Evolutionary conservation across 2,113 vertebrate species (phyloP).

Genomic region (Anarhynchus alexandrinus): DNA sequence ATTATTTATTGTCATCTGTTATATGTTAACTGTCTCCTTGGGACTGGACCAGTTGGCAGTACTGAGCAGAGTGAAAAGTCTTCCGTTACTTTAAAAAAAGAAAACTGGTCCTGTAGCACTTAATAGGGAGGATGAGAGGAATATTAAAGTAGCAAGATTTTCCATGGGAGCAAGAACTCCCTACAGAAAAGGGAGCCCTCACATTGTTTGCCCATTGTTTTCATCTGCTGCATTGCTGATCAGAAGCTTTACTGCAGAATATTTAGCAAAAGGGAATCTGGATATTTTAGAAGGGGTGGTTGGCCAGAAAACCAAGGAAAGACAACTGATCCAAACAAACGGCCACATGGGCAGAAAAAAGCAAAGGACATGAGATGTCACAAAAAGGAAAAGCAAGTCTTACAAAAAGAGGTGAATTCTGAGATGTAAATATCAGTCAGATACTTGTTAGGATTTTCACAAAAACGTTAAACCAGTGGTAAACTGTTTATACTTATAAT

Average conservation of each 20-base stretch:
- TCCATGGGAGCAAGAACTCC: background rate
- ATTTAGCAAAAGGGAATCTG: background rate
- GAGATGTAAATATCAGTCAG: background rate
- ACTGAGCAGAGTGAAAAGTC: background rate
- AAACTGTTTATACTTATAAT: background rate
- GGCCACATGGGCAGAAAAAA: background rate
- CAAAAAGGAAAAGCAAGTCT: background rate
- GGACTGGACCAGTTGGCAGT: background rate
- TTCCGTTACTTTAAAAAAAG: background rate
- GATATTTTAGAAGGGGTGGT: background rate
- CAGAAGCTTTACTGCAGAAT: background rate
- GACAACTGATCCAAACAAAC: background rate
- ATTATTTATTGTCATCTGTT: conserved; percentile 2
- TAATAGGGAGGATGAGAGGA: background rate
- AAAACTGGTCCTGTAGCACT: background rate
- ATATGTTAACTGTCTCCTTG: background rate
- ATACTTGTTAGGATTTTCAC: background rate
- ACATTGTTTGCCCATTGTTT: background rate
- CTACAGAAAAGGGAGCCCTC: background rate
- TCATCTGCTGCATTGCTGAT: background rate
- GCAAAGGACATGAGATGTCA: background rate
- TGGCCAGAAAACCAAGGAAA: background rate
- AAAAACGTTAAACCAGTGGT: background rate
- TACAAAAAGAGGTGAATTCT: background rate
- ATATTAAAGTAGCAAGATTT: background rate